phyloP scores from a whole-genome alignment of 1,140 invertebrate species.

The Pseudomyrmex pallidus region DNA sequence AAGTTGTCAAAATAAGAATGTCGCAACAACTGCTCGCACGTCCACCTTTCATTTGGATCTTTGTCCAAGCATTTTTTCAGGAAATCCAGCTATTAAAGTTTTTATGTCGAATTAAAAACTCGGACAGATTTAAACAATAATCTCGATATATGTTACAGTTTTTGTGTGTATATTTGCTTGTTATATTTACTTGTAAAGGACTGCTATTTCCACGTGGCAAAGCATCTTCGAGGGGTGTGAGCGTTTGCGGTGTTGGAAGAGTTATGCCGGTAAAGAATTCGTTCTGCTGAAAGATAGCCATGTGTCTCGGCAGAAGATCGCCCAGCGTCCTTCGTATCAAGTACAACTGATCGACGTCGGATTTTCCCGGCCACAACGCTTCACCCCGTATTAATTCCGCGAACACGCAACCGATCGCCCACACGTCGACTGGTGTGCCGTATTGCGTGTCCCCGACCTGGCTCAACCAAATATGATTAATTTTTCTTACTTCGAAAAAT shows the following conservation, averaged over 20 bases:
- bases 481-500: background rate
- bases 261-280: constrained; percentile 97
- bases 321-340: constrained; percentile 96
- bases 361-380: constrained; percentile 98
- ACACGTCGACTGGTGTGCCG: constrained; percentile 98
- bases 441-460: constrained; percentile 98
- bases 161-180: background rate
- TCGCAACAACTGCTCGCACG: constrained; percentile 94
- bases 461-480: background rate
- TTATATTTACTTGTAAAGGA: constrained; percentile 82
- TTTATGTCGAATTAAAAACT: too few relatives aligned
- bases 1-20: constrained; percentile 96
- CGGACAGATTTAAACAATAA: too few relatives aligned
- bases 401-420: constrained; percentile 98
- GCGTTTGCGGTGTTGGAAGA: constrained; percentile 95
- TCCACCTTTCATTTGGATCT: constrained; percentile 95
- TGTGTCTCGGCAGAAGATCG: constrained; percentile 96
- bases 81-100: constrained; percentile 89
- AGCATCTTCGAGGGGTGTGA: constrained; percentile 93
- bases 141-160: too few relatives aligned
- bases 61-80: constrained; percentile 97
- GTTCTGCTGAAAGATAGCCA: constrained; percentile 97
- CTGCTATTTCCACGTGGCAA: constrained; percentile 89
- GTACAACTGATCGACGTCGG: constrained; percentile 99
- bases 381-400: constrained; percentile 98